phyloP scores from a whole-genome alignment of 1,140 invertebrate species.

The Acromyrmex heyeri region DNA sequence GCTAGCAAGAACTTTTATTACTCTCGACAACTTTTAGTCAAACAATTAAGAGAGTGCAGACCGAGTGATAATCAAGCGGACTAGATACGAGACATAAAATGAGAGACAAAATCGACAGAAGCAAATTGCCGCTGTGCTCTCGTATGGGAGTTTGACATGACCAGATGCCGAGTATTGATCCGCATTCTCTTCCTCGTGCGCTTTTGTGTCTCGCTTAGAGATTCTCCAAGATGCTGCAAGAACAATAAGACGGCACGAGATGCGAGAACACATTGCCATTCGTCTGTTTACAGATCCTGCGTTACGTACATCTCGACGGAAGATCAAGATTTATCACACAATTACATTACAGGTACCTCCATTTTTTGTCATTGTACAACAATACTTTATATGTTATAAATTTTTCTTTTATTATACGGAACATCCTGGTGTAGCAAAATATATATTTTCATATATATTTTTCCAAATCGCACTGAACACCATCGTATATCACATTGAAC shows the following conservation, averaged over 20 bases:
- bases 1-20: not conserved
- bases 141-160: not conserved
- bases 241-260: conserved; percentile 11
- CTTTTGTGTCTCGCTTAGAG: conserved; percentile 14
- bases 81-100: conserved; percentile 26
- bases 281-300: not conserved
- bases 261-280: not conserved
- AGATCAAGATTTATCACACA: conserved; percentile 14
- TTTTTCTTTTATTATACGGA: no score
- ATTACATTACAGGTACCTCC: not conserved
- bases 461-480: not conserved
- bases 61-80: not conserved
- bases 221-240: conserved; percentile 10
- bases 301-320: not conserved
- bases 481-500: not conserved
- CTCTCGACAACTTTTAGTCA: conserved; percentile 5
- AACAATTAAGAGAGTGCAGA: not conserved
- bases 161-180: conserved; percentile 65
- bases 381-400: no score
- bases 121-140: not conserved
- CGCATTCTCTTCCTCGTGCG: conserved; percentile 43
- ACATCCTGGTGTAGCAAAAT: not conserved
- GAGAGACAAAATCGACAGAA: conserved; percentile 30
- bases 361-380: no score
- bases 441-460: not conserved